Evolutionary conservation across 1,140 invertebrate species (phyloP).

Genomic region (Saccostrea glomerata): DNA sequence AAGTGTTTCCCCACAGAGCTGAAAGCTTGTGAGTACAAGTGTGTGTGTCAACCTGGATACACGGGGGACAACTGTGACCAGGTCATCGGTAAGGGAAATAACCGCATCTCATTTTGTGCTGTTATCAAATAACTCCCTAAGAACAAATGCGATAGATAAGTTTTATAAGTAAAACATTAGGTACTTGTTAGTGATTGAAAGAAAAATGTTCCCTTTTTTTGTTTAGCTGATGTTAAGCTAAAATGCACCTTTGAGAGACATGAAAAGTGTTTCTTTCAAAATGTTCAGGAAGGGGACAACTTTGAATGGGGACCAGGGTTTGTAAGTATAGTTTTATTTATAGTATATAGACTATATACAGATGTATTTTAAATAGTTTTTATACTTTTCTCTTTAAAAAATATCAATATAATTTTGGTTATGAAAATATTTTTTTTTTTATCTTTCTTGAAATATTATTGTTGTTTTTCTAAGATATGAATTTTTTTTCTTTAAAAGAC

Average conservation of each 20-base stretch:
- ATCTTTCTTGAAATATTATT: too few species aligned
- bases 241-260: not conserved
- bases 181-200: not conserved
- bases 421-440: too few species aligned
- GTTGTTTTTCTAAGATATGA: too few species aligned
- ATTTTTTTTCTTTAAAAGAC: too few species aligned
- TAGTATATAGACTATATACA: too few species aligned
- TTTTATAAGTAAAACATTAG: too few species aligned
- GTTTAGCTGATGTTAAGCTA: not conserved
- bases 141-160: too few species aligned
- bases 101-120: not conserved
- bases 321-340: not conserved
- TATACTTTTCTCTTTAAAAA: too few species aligned
- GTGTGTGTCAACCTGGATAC: constrained; percentile 1
- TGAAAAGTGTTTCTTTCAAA: constrained; percentile 19
- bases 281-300: not conserved
- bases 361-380: too few species aligned
- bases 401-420: too few species aligned
- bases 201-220: not conserved
- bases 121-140: not conserved
- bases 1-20: not conserved
- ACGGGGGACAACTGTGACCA: not conserved
- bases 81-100: not conserved
- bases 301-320: constrained; percentile 11
- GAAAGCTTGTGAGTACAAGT: constrained; percentile 5